These are phyloP conservation scores for Chinchilla lanigera DNA, from an alignment of 2,113 vertebrate genomes.

Conservation along the genomic window DNA sequence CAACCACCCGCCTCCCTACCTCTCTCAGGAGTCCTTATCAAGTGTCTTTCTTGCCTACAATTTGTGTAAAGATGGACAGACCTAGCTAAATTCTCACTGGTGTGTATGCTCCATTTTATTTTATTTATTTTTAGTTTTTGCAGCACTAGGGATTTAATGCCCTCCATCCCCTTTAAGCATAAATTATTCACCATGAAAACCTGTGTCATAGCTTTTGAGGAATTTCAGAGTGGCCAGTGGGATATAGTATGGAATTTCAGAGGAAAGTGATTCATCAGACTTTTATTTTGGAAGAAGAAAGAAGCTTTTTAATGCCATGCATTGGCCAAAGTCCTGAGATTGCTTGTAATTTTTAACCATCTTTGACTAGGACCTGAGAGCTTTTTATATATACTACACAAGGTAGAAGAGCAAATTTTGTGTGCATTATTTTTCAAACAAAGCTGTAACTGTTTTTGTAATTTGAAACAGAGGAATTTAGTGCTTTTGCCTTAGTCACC, in stretches of 20 bases:
- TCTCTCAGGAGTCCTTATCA: neutral
- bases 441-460: neutral
- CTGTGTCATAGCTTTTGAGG: neutral
- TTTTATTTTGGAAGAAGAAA: neutral
- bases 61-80: neutral
- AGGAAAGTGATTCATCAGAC: constrained; percentile 2
- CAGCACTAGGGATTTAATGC: neutral
- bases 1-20: neutral
- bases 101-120: neutral
- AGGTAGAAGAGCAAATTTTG: neutral
- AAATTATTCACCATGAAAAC: neutral
- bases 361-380: neutral
- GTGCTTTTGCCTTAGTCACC: neutral
- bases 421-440: neutral
- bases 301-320: neutral
- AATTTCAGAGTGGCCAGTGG: neutral
- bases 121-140: neutral
- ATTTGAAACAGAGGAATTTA: neutral
- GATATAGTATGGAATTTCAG: neutral
- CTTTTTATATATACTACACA: neutral
- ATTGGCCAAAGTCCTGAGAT: neutral
- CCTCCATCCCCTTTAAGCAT: neutral
- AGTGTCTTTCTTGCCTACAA: neutral
- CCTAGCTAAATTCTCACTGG: neutral
- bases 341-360: neutral